Conservation (phyloP, 2,797 vertebrate species). For the Crossoptilon crossoptilon region DNA sequence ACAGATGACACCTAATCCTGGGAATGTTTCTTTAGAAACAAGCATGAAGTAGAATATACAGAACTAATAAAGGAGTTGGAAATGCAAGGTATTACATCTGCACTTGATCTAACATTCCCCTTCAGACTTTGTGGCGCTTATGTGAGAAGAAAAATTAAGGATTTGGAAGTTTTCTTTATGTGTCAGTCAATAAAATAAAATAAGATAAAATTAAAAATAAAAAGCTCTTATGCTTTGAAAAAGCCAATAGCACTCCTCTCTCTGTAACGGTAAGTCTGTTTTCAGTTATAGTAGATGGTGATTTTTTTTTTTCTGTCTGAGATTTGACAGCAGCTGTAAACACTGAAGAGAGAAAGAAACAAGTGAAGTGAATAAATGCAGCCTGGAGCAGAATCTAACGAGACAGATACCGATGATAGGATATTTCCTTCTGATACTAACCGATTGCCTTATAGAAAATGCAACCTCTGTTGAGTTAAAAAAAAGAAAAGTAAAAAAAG, state of each 20-base stretch:
- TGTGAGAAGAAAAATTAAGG: neutral
- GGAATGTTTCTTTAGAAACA: neutral
- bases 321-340: conserved; percentile 5
- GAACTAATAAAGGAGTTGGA: neutral
- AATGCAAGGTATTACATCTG: neutral
- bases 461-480: neutral
- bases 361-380: conserved; percentile 4
- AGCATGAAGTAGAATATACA: neutral
- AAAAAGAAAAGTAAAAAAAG: neutral
- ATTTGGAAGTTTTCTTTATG: neutral
- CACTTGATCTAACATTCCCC: neutral
- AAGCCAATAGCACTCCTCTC: neutral
- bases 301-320: conserved; percentile 50
- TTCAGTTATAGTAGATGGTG: neutral
- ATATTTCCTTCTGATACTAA: neutral
- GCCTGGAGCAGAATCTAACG: neutral
- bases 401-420: neutral
- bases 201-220: neutral
- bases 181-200: neutral
- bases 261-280: neutral
- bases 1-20: neutral
- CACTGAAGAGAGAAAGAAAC: conserved; percentile 30
- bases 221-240: neutral
- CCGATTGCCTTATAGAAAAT: neutral
- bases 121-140: neutral